Base-by-base conservation (phyloP, 2,888 invertebrate genomes). In the Netelia inedita region DNA sequence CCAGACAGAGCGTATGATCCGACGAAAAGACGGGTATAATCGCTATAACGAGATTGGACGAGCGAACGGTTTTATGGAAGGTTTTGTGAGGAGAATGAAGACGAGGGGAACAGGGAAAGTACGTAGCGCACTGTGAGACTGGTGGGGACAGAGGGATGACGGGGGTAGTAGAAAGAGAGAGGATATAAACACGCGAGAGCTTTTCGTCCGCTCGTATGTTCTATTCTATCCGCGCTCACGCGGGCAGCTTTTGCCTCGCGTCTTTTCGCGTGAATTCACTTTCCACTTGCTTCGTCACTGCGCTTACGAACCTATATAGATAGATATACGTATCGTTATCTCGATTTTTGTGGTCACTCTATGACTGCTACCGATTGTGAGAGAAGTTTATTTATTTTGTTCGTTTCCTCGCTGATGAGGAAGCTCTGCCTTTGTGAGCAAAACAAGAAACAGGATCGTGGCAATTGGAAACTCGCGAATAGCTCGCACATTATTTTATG, bases 31-130 rank as follows among this genome's bases (percentile, higher is more conserved):
- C 55, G 46, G 63, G 57, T 74, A 86, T 87, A 87, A 88, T 87
- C 85, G 87, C 86, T 87, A 83, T 80, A 88, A 88, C 87, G 79
- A 86, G 87, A 86, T 87, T 86, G 87, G 80, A 86, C 78, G 85
- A 85, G 81, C 79, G 69, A 80, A 81, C 85, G 79, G 83, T 85
- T 86, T 87, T 82, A 78, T 83, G 61, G 16, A 73, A 81, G 75
- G 76, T 57, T 68, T 61, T 80, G 53, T 72, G 78, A 65, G 69
- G 76, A 74, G 65, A 72, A 73, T 43, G 43, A 28, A 80, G 21
- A 80, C 59, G 85, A 57, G 59, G 68, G 61, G 74, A 76, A 71
- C 50, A 53, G 75, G 11, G 63, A 66, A 43, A 43, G 79, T 46
- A 76, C 66, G 59, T 10, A 57, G 41, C 21, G 21, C n/a, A 57